A percentile compares a stretch with the other conserved stretches of the same genome.
Evolutionary conservation across 2,113 vertebrate genomes (phyloP).

Genomic region (Halcyon malimbica): DNA sequence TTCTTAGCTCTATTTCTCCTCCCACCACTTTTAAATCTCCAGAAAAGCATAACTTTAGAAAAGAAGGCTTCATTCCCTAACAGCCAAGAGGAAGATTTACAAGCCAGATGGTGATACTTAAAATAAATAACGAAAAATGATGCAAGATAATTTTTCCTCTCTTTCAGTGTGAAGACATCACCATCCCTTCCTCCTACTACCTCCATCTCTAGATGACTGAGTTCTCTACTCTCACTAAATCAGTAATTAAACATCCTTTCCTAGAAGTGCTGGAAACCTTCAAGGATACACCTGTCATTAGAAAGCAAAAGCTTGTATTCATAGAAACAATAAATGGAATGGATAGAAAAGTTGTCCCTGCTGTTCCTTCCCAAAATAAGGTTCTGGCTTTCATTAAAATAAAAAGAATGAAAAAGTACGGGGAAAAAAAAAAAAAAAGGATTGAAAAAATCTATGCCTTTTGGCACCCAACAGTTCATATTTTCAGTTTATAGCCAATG

Average conservation of each 20-base stretch:
- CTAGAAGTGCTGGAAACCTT: background rate
- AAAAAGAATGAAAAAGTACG: background rate
- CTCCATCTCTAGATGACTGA: background rate
- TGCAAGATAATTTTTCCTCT: background rate
- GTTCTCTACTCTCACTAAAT: background rate
- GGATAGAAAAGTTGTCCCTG: background rate
- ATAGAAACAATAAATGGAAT: background rate
- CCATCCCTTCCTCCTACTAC: background rate
- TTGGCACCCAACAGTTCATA: background rate
- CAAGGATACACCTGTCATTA: background rate
- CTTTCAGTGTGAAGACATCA: background rate
- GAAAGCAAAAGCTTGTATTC: background rate
- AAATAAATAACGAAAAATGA: background rate
- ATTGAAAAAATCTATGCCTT: background rate
- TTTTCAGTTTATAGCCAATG: background rate
- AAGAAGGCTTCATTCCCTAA: background rate
- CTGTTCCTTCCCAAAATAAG: background rate
- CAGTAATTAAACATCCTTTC: background rate
- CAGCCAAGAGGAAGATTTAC: slow-evolving; percentile 33
- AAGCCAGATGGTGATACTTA: slow-evolving; percentile 47
- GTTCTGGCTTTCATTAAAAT: background rate
- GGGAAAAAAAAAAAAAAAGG: too few relatives aligned
- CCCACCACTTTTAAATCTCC: background rate
- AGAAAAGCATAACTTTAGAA: background rate
- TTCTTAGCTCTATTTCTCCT: background rate